phyloP scores from a whole-genome alignment of 2,113 vertebrate genomes.

The Muscicapa adusta region DNA sequence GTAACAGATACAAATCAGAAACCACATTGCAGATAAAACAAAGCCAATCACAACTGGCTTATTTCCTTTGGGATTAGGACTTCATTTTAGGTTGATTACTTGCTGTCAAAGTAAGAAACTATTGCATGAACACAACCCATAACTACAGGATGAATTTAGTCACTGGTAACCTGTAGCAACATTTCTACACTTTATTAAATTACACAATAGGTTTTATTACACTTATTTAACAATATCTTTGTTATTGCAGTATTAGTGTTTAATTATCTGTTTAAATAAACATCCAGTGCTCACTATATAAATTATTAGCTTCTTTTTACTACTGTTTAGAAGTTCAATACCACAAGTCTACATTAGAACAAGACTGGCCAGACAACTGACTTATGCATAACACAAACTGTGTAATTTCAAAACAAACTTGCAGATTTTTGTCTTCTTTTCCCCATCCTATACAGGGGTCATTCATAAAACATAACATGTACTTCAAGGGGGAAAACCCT shows the following conservation, averaged over 20 bases:
- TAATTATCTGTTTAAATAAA: background rate
- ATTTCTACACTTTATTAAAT: background rate
- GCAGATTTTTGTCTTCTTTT: background rate
- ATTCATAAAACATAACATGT: background rate
- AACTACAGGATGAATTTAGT: background rate
- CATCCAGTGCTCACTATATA: background rate
- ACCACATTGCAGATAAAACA: background rate
- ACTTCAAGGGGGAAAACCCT: background rate
- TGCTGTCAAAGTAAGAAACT: background rate
- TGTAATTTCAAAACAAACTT: background rate
- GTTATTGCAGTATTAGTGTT: background rate
- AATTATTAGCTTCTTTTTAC: background rate
- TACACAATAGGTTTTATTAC: background rate
- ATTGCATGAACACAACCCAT: background rate
- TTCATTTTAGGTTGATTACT: background rate
- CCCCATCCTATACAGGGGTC: background rate
- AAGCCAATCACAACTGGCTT: background rate
- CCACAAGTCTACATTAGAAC: background rate
- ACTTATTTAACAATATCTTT: background rate
- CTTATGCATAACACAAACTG: background rate
- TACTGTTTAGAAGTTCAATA: background rate
- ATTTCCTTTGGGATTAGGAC: background rate
- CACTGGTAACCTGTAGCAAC: background rate
- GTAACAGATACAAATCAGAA: background rate
- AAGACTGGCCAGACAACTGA: background rate